phyloP scores from a whole-genome alignment of 53 echinoderm and acorn worm genomes.

The Stichopus horrens region DNA sequence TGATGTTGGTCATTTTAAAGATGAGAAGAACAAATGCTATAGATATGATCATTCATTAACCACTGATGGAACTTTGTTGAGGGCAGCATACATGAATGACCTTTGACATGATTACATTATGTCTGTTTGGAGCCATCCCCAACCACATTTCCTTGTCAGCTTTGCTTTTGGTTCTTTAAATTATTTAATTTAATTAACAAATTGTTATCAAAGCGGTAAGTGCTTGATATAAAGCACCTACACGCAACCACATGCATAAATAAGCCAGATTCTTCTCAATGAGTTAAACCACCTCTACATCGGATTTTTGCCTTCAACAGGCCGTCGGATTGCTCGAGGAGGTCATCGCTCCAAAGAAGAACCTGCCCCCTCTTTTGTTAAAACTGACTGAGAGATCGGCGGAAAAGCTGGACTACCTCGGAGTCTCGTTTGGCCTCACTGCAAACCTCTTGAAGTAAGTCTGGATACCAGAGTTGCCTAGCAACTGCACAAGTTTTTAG shows the following conservation, averaged over 20 bases:
- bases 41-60: too few species aligned
- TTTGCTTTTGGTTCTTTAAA: too few species aligned
- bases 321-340: constrained; percentile 87
- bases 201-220: too few species aligned
- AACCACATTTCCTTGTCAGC: too few species aligned
- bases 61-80: too few species aligned
- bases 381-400: constrained; percentile 91
- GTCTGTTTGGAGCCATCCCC: background rate
- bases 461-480: background rate
- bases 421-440: constrained; percentile 92
- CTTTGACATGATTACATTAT: too few species aligned
- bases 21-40: too few species aligned
- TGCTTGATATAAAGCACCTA: too few species aligned
- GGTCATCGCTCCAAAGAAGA: constrained; percentile 82
- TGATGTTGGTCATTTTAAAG: too few species aligned
- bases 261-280: background rate
- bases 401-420: constrained; percentile 90
- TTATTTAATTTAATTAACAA: too few species aligned
- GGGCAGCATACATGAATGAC: too few species aligned
- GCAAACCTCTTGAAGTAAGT: constrained; percentile 85
- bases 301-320: constrained; percentile 39
- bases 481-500: background rate
- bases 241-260: background rate
- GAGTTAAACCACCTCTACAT: background rate
- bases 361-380: constrained; percentile 84